Percentiles rank a stretch among this genome's conserved stretches.
Conservation (phyloP, 2,888 invertebrate species). For the Drymonia ruficornis region DNA sequence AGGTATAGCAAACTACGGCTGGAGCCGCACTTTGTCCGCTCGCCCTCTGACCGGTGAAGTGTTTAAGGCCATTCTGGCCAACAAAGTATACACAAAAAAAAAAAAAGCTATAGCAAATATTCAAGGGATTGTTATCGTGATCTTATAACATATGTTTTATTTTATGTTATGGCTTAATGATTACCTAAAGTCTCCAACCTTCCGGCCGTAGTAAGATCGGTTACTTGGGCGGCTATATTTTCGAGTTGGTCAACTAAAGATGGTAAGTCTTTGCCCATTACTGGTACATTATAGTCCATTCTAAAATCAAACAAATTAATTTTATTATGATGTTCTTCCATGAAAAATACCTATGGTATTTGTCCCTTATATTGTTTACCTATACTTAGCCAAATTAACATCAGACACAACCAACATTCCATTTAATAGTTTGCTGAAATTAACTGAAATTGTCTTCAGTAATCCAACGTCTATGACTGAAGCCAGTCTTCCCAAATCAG, state of each 20-base stretch:
- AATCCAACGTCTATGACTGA: slow-evolving; percentile 82
- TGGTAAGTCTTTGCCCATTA: slow-evolving; percentile 86
- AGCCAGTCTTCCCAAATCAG: slow-evolving; percentile 79
- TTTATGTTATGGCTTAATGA: not conserved
- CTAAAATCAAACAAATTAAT: slow-evolving; percentile 36
- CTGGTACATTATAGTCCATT: slow-evolving; percentile 85
- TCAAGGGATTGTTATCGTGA: too few species aligned
- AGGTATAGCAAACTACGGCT: too few species aligned
- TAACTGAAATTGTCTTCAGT: slow-evolving; percentile 83
- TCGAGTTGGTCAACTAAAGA: slow-evolving; percentile 88
- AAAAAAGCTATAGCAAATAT: too few species aligned
- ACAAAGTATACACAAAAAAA: too few species aligned
- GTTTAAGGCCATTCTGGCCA: too few species aligned
- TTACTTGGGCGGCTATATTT: slow-evolving; percentile 87
- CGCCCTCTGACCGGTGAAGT: too few species aligned
- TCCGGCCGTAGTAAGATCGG: slow-evolving; percentile 88
- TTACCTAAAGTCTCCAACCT: slow-evolving; percentile 89
- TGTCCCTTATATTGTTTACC: slow-evolving; percentile 54
- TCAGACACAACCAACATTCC: slow-evolving; percentile 84
- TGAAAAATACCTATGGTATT: not conserved
- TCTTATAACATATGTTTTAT: too few species aligned
- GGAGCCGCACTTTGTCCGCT: too few species aligned
- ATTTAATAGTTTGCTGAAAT: slow-evolving; percentile 84
- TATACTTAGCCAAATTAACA: slow-evolving; percentile 86
- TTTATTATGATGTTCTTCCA: not conserved